Evolutionary conservation across 2,888 invertebrate genomes (phyloP).

Genomic region (Tachina fera): DNA sequence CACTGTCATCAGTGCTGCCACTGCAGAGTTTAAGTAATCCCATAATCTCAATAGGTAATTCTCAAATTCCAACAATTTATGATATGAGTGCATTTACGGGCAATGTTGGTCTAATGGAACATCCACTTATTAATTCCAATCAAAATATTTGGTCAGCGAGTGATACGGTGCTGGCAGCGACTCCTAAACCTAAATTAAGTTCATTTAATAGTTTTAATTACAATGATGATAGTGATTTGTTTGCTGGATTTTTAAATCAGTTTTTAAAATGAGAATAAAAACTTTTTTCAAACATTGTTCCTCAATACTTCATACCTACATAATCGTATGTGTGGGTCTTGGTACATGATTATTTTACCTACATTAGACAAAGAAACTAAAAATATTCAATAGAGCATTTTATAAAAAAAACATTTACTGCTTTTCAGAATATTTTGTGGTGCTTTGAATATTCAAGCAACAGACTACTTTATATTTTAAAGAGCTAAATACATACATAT

Average conservation of each 20-base stretch:
- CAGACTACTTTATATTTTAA: no score
- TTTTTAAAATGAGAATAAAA: slow-evolving; percentile 43
- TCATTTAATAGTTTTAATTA: slow-evolving; percentile 63
- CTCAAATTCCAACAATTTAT: slow-evolving; percentile 50
- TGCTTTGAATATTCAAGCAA: no score
- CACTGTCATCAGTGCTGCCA: slow-evolving; percentile 42
- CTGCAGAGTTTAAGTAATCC: slow-evolving; percentile 18
- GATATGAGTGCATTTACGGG: slow-evolving; percentile 64
- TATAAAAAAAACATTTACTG: no score
- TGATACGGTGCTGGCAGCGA: slow-evolving; percentile 28
- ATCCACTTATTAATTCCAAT: slow-evolving; percentile 37
- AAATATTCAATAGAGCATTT: no score
- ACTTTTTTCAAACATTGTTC: neutral
- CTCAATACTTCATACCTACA: no score
- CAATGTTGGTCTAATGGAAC: slow-evolving; percentile 52
- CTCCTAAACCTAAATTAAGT: slow-evolving; percentile 59
- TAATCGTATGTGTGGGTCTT: no score
- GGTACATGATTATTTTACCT: no score
- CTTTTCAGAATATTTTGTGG: no score
- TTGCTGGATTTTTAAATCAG: slow-evolving; percentile 57
- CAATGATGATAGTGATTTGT: slow-evolving; percentile 57
- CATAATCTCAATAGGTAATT: slow-evolving; percentile 35
- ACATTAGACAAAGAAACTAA: no score
- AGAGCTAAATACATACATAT: no score
- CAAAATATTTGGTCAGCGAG: slow-evolving; percentile 61